Evolutionary conservation across 1,140 invertebrate species (phyloP).

Genomic region (Bombus confusus): DNA sequence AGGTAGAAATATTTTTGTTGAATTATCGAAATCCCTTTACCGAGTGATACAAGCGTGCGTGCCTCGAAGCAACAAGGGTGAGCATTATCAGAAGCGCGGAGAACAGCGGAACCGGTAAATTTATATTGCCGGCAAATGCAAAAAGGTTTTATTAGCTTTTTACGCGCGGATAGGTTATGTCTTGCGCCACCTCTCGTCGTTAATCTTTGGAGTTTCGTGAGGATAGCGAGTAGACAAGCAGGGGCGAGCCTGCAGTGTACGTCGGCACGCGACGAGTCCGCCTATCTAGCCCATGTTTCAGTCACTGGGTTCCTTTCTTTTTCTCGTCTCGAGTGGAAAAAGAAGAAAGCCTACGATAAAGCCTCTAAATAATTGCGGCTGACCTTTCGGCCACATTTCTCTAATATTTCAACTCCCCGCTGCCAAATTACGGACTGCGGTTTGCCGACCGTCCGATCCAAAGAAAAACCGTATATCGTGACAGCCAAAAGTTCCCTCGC

Average conservation of each 20-base stretch:
- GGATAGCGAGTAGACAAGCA: constrained; percentile 72
- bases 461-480: neutral
- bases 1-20: neutral
- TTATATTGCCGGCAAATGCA: constrained; percentile 69
- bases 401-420: constrained; percentile 44
- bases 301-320: constrained; percentile 63
- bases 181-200: constrained; percentile 75
- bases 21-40: constrained; percentile 55
- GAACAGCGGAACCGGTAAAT: constrained; percentile 66
- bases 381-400: constrained; percentile 47
- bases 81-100: constrained; percentile 62
- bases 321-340: constrained; percentile 58
- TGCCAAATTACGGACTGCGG: constrained; percentile 54
- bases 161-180: constrained; percentile 73
- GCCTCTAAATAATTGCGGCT: constrained; percentile 67
- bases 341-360: constrained; percentile 63
- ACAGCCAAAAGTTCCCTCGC: neutral
- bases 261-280: constrained; percentile 72
- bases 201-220: constrained; percentile 76
- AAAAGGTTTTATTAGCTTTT: constrained; percentile 75
- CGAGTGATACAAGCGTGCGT: constrained; percentile 55
- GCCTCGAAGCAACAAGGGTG: constrained; percentile 57
- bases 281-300: constrained; percentile 74
- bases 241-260: constrained; percentile 73
- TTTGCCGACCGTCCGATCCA: constrained; percentile 23